A percentile compares a stretch with the other conserved stretches of the same genome.
Evolutionary conservation across 2,113 vertebrate genomes (phyloP).

Genomic region (Australoheros scitulus): DNA sequence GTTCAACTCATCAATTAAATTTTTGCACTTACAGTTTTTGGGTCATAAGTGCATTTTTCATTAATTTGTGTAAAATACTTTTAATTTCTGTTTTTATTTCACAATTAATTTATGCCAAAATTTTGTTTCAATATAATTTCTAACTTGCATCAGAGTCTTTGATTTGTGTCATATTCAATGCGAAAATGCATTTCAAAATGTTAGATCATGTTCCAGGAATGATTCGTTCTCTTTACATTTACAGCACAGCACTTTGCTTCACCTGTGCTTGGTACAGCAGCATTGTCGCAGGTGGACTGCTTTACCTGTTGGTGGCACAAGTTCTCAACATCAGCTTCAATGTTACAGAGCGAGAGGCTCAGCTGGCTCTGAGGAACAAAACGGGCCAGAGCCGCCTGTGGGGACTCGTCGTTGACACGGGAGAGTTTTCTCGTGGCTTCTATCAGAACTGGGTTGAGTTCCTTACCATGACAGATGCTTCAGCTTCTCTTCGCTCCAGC

Average conservation of each 20-base stretch:
- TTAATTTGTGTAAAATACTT: no score
- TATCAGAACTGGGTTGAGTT: conserved; percentile 92
- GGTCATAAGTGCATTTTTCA: no score
- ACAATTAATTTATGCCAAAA: not conserved
- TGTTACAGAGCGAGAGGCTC: conserved; percentile 92
- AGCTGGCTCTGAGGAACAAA: conserved; percentile 89
- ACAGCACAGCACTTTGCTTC: conserved; percentile 92
- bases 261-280: conserved; percentile 96
- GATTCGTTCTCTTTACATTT: not conserved
- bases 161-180: not conserved
- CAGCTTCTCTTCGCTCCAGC: conserved; percentile 54
- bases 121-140: not conserved
- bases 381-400: conserved; percentile 84
- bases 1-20: accelerated
- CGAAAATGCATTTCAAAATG: not conserved
- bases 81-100: no score
- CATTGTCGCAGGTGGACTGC: conserved; percentile 88
- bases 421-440: conserved; percentile 88
- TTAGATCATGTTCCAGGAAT: not conserved
- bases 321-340: conserved; percentile 95
- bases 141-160: not conserved
- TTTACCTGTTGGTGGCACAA: conserved; percentile 90
- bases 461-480: conserved; percentile 80
- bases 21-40: not conserved
- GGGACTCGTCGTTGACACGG: conserved; percentile 88